Evolutionary conservation across 2,888 invertebrate genomes (phyloP).

Genomic region (Hypsopygia costalis): DNA sequence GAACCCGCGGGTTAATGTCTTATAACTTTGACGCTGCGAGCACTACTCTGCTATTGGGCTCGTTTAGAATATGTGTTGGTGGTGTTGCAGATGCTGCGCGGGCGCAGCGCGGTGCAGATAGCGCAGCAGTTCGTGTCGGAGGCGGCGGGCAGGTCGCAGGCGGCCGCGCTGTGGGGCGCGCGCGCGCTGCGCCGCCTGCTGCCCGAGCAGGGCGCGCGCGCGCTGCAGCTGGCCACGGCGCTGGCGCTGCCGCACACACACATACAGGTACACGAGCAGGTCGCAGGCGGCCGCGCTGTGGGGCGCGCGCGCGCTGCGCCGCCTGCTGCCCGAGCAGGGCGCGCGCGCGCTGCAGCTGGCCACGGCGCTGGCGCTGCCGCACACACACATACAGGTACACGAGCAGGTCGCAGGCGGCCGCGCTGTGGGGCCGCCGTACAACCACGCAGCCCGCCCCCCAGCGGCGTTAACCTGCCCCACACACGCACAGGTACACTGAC

Average conservation of each 20-base stretch:
- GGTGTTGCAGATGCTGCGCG: conserved; percentile 50
- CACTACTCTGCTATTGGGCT: no score
- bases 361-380: conserved; percentile 46
- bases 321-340: conserved; percentile 82
- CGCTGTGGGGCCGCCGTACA: conserved; percentile 92
- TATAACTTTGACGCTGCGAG: no score
- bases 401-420: conserved; percentile 85
- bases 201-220: conserved; percentile 66
- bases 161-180: conserved; percentile 90
- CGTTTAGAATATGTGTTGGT: no score
- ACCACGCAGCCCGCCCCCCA: conserved; percentile 87
- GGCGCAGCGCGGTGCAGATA: conserved; percentile 81
- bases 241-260: conserved; percentile 46
- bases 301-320: conserved; percentile 90
- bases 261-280: conserved; percentile 62
- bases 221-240: conserved; percentile 47
- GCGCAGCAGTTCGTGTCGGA: conserved; percentile 85
- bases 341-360: conserved; percentile 36
- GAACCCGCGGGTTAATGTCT: no score
- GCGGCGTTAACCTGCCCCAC: conserved; percentile 59
- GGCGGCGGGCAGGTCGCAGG: conserved; percentile 82
- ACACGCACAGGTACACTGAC: conserved; percentile 34
- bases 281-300: conserved; percentile 90
- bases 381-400: conserved; percentile 57
- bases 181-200: conserved; percentile 89